These are phyloP conservation scores for Listronotus bonariensis DNA, from an alignment of 1,140 invertebrate genomes.

Conservation along the genomic window DNA sequence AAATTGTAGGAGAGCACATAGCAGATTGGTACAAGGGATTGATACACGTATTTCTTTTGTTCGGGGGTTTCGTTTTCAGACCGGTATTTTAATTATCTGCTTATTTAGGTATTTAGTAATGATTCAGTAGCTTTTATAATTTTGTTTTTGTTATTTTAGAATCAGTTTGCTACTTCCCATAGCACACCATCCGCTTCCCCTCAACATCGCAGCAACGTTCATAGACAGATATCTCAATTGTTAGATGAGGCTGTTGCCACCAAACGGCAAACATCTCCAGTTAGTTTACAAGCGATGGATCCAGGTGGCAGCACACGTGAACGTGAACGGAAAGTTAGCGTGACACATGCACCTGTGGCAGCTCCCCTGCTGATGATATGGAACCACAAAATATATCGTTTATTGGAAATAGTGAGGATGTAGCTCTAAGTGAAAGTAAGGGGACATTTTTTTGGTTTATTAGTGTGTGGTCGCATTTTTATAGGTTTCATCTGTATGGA, in stretches of 20 bases:
- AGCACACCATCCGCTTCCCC: slow-evolving; percentile 55
- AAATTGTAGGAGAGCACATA: too few relatives aligned
- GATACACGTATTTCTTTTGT: too few relatives aligned
- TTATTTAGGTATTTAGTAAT: not conserved
- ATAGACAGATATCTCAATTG: slow-evolving; percentile 55
- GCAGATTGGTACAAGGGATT: too few relatives aligned
- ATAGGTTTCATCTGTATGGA: too few relatives aligned
- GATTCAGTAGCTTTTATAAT: not conserved
- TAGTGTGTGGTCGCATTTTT: too few relatives aligned
- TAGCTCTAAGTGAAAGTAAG: slow-evolving; percentile 51
- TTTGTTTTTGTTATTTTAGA: slow-evolving; percentile 10
- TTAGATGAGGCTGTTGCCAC: slow-evolving; percentile 42
- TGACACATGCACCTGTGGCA: slow-evolving; percentile 65
- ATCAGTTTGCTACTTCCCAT: slow-evolving; percentile 54
- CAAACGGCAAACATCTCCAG: slow-evolving; percentile 32
- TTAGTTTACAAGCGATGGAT: slow-evolving; percentile 38
- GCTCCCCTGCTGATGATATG: slow-evolving; percentile 78
- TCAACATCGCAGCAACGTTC: slow-evolving; percentile 52
- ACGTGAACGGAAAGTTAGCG: slow-evolving; percentile 51
- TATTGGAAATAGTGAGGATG: slow-evolving; percentile 69
- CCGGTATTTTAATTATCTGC: too few relatives aligned
- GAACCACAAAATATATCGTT: slow-evolving; percentile 92
- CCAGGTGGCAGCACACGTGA: not conserved
- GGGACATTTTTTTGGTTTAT: slow-evolving; percentile 5
- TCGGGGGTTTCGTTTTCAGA: too few relatives aligned